phyloP scores from a whole-genome alignment of 2,888 invertebrate genomes.

The Chironomus riparius region DNA sequence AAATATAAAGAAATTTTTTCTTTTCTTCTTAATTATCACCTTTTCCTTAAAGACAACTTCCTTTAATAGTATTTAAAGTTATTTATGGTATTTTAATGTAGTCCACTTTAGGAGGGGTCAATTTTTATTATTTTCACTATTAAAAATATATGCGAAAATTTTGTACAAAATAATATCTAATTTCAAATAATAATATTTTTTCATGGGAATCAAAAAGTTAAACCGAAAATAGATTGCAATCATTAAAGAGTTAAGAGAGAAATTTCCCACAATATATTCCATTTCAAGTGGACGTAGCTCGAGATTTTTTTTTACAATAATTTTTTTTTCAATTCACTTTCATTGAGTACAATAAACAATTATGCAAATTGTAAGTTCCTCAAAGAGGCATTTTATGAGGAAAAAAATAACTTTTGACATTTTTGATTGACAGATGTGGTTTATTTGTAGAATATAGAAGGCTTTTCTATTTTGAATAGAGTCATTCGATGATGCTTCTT shows the following conservation, averaged over 20 bases:
- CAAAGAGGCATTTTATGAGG: background rate
- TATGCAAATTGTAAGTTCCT: slow-evolving; percentile 19
- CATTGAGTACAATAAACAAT: background rate
- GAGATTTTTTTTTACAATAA: background rate
- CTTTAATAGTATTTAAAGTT: background rate
- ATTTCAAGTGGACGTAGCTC: background rate
- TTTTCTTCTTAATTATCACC: background rate
- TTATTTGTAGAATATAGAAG: background rate
- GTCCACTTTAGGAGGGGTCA: background rate
- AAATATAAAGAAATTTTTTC: too few species aligned
- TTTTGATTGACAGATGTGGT: slow-evolving; percentile 28
- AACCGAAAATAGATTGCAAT: too few species aligned
- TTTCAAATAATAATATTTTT: too few species aligned
- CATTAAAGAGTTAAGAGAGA: background rate
- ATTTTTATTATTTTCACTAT: too few species aligned
- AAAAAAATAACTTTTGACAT: slow-evolving; percentile 21
- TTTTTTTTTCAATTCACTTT: background rate
- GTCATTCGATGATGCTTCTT: slow-evolving; percentile 18
- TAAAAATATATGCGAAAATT: too few species aligned
- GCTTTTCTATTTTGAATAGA: background rate
- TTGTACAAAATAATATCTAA: too few species aligned
- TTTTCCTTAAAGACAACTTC: background rate
- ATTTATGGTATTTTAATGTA: slow-evolving; percentile 2
- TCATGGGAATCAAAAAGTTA: too few species aligned
- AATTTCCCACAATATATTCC: background rate